A percentile compares a stretch with the other conserved stretches of the same genome.
These are phyloP conservation scores for Tiaroga cobitis DNA, from an alignment of 2,797 vertebrate genomes.

Conservation along the genomic window DNA sequence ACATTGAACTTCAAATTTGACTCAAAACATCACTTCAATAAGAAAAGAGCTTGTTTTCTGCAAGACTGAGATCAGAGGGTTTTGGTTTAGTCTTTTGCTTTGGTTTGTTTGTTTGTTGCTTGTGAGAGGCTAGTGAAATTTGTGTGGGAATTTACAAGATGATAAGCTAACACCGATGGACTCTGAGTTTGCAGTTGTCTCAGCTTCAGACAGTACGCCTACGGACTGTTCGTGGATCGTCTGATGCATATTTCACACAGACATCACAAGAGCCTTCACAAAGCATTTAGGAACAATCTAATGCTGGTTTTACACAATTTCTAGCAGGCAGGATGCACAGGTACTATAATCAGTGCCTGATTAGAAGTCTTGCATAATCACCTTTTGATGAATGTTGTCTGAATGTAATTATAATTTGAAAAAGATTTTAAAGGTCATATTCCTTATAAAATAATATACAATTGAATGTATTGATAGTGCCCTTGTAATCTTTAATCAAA, in stretches of 20 bases:
- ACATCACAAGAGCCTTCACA: background rate
- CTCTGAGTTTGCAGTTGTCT: conserved; percentile 30
- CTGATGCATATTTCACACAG: conserved; percentile 31
- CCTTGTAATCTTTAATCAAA: background rate
- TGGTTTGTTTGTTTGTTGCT: conserved; percentile 42
- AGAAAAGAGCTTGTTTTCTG: conserved; percentile 6
- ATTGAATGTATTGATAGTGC: background rate
- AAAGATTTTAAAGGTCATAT: background rate
- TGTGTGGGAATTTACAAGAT: conserved; percentile 33
- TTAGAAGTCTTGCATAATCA: background rate
- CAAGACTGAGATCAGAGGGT: conserved; percentile 20
- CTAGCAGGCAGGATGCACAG: background rate
- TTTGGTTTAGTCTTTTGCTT: conserved; percentile 16
- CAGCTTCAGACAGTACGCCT: conserved; percentile 16
- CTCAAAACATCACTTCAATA: conserved; percentile 50
- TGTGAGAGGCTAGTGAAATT: conserved; percentile 19
- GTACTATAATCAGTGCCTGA: background rate
- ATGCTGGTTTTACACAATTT: background rate
- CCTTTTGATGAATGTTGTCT: background rate
- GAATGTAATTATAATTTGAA: background rate
- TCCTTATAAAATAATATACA: background rate
- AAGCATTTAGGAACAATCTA: background rate
- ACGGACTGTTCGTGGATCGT: background rate
- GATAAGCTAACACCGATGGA: conserved; percentile 19
- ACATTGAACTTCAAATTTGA: conserved; percentile 25